Evolutionary conservation across 1,140 invertebrate genomes (phyloP).

Genomic region (Eurosta solidaginis): DNA sequence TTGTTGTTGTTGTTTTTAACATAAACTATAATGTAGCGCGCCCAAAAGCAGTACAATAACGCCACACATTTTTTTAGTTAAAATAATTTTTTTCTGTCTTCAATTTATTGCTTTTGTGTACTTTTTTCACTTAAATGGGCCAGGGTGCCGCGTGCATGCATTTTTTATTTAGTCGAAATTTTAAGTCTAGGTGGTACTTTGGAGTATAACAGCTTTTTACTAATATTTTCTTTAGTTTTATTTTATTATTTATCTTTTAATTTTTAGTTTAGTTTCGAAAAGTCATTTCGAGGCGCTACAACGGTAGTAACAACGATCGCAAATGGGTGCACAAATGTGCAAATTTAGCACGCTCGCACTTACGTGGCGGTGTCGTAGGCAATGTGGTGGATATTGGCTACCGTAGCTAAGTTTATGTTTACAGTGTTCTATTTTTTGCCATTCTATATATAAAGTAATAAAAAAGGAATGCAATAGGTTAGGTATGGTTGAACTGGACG

Average conservation of each 20-base stretch:
- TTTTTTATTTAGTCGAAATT: not conserved
- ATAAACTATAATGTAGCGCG: not conserved
- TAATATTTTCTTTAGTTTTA: not conserved
- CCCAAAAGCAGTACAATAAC: not conserved
- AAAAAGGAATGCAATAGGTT: no score
- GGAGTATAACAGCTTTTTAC: not conserved
- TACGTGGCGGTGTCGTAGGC: not conserved
- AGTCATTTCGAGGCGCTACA: not conserved
- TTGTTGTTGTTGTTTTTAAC: not conserved
- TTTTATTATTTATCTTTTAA: not conserved
- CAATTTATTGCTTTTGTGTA: not conserved
- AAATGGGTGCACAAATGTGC: conserved; percentile 23
- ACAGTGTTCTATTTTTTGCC: no score
- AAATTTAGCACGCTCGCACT: conserved; percentile 21
- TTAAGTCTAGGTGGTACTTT: not conserved
- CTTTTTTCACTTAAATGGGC: not conserved
- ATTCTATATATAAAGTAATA: no score
- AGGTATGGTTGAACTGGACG: no score
- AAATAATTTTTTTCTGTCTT: not conserved
- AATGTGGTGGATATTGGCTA: no score
- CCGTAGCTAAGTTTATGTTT: no score
- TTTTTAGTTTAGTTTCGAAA: not conserved
- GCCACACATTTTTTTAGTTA: not conserved
- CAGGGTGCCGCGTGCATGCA: not conserved
- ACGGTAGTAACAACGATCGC: conserved; percentile 5